These are phyloP conservation scores for Rhinichthys osculus DNA, from an alignment of 2,797 vertebrate genomes.

Conservation along the genomic window DNA sequence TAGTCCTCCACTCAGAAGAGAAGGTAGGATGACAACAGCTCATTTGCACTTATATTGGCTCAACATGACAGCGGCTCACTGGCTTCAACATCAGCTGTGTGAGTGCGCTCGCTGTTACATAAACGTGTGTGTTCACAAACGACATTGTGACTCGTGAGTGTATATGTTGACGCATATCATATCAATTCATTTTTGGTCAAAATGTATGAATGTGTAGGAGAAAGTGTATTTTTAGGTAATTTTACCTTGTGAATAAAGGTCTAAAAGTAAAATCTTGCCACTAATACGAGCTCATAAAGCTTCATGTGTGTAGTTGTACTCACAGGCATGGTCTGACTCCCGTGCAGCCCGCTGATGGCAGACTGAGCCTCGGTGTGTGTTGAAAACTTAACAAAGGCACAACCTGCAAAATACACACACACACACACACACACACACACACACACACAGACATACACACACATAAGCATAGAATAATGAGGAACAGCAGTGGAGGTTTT, in stretches of 20 bases:
- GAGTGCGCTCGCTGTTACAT: not conserved
- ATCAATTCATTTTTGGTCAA: not conserved
- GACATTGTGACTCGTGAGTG: not conserved
- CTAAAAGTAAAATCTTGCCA: not conserved
- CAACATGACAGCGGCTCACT: conserved; percentile 21
- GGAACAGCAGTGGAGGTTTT: conserved; percentile 36
- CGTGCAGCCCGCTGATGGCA: conserved; percentile 83
- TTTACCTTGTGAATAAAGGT: not conserved
- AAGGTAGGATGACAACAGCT: conserved; percentile 28
- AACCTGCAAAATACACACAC: conserved; percentile 50
- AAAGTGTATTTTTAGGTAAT: not conserved
- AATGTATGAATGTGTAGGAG: not conserved
- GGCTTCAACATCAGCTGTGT: conserved; percentile 13
- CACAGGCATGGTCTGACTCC: conserved; percentile 87
- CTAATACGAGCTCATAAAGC: not conserved
- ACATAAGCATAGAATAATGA: conserved; percentile 40
- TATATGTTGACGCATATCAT: not conserved
- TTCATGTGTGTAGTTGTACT: conserved; percentile 63
- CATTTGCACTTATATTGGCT: conserved; percentile 54
- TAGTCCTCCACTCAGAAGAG: not conserved
- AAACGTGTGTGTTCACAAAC: not conserved
- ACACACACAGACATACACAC: conserved; percentile 16
- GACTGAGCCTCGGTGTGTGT: conserved; percentile 86
- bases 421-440: conserved; percentile 6
- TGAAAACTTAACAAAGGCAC: conserved; percentile 80